These are phyloP conservation scores for Acanthopleura granulata DNA, from an alignment of 2,888 invertebrate species.

Conservation along the genomic window DNA sequence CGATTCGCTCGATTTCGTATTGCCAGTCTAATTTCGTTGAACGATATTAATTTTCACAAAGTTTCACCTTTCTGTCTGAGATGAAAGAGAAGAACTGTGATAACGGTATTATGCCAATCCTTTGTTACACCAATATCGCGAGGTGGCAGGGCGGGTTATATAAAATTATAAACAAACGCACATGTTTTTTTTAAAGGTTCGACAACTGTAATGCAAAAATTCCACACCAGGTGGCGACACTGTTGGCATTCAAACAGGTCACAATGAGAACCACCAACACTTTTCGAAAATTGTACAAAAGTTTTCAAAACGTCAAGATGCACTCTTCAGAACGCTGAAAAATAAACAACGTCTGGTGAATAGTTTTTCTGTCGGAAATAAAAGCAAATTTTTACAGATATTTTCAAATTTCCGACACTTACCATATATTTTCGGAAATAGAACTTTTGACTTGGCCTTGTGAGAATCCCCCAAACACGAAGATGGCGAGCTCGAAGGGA, in stretches of 20 bases:
- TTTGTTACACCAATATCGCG: too few relatives aligned
- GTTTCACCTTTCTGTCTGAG: too few relatives aligned
- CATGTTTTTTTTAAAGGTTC: constrained; percentile 4
- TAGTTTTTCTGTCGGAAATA: too few relatives aligned
- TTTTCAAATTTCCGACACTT: neutral
- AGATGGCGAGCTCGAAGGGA: constrained; percentile 60
- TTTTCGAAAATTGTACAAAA: neutral
- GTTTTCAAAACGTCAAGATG: too few relatives aligned
- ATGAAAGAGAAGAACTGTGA: too few relatives aligned
- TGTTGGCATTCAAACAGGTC: constrained; percentile 11
- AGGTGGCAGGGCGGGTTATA: neutral
- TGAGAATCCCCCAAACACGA: constrained; percentile 26
- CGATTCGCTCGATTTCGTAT: too few relatives aligned
- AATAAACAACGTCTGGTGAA: too few relatives aligned
- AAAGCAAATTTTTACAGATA: neutral
- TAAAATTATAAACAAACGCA: constrained; percentile 8
- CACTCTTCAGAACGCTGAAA: too few relatives aligned
- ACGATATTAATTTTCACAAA: too few relatives aligned
- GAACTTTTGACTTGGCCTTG: neutral
- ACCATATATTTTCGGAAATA: neutral
- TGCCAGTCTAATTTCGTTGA: too few relatives aligned
- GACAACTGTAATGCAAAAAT: neutral
- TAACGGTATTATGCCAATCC: too few relatives aligned
- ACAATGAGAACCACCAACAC: neutral
- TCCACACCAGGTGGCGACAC: neutral